phyloP scores from a whole-genome alignment of 2,797 vertebrate genomes.

The Falco naumanni region DNA sequence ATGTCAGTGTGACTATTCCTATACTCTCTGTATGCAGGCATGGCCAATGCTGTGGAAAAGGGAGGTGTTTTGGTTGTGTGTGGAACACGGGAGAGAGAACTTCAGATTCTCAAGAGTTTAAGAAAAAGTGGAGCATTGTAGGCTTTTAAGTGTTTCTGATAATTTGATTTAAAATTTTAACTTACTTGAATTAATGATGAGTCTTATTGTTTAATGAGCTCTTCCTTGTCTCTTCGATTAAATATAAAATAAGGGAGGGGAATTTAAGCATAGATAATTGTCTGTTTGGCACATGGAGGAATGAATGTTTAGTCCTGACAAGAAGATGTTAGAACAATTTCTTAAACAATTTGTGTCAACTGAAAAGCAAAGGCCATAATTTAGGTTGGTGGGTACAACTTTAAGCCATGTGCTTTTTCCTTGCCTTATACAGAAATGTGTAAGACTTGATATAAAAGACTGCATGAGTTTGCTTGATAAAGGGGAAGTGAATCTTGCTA shows the following conservation, averaged over 20 bases:
- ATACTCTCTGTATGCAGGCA: accelerated
- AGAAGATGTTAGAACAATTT: not conserved
- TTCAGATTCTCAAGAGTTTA: not conserved
- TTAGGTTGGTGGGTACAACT: not conserved
- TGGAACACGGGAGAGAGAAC: not conserved
- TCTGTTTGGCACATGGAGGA: not conserved
- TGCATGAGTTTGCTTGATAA: not conserved
- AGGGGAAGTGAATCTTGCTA: not conserved
- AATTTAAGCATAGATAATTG: not conserved
- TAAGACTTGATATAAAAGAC: not conserved
- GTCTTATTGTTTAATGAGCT: not conserved
- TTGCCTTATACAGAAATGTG: accelerated
- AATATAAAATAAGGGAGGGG: not conserved
- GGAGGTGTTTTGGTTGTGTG: not conserved
- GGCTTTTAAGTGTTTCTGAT: not conserved
- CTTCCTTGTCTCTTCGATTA: not conserved
- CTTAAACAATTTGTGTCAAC: not conserved
- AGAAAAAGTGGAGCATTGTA: not conserved
- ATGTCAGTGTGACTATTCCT: not conserved
- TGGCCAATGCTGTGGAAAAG: not conserved
- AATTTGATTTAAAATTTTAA: not conserved
- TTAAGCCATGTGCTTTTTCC: not conserved
- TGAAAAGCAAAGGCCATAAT: not conserved
- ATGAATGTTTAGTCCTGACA: not conserved
- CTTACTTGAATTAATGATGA: not conserved